These are phyloP conservation scores for Felis chaus DNA, from an alignment of 2,113 vertebrate genomes.

Conservation along the genomic window DNA sequence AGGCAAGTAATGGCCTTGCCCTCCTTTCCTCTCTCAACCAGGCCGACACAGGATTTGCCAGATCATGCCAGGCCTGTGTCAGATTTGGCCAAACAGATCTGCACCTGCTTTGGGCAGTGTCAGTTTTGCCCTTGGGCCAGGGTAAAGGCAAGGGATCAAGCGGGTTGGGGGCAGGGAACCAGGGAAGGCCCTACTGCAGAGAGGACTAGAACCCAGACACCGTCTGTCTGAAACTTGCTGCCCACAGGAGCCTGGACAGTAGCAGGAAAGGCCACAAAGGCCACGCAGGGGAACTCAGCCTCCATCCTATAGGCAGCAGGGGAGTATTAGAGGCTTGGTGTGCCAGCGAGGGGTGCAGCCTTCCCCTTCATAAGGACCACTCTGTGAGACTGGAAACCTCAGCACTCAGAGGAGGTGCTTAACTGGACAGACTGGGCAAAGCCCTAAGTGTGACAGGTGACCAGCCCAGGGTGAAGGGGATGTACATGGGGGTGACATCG, in stretches of 20 bases:
- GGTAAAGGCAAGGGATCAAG: background rate
- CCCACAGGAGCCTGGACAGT: background rate
- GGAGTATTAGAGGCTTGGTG: background rate
- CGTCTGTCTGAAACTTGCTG: background rate
- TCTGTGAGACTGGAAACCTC: background rate
- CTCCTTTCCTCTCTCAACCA: background rate
- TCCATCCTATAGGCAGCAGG: background rate
- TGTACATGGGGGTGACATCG: background rate
- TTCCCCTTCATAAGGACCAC: background rate
- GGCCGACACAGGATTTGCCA: background rate
- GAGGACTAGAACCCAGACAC: background rate
- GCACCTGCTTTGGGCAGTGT: background rate
- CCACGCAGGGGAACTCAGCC: background rate
- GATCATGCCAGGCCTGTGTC: background rate
- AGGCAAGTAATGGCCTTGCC: background rate
- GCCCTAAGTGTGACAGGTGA: background rate
- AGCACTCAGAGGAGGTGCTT: background rate
- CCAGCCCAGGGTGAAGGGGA: background rate
- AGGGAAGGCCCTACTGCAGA: background rate
- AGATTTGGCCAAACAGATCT: background rate
- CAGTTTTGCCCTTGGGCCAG: background rate
- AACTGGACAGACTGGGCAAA: background rate
- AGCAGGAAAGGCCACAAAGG: background rate
- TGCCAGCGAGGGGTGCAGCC: fast-evolving
- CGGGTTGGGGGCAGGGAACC: background rate